Evolutionary conservation across 2,888 invertebrate species (phyloP).

Genomic region (Coelogynopora nodosa): DNA sequence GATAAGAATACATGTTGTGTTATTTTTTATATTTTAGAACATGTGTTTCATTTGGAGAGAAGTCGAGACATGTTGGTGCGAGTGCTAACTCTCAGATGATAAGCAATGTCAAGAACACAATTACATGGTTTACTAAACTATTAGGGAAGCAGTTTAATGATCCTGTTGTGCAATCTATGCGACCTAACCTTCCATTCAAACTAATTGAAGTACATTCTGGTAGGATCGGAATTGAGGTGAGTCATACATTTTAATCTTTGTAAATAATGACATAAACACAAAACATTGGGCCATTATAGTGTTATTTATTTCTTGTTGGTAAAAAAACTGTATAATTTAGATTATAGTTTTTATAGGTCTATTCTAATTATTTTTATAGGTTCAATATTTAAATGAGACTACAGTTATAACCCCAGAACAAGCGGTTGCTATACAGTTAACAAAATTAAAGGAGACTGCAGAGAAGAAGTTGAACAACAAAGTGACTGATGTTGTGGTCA

Average conservation of each 20-base stretch:
- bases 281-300: not conserved
- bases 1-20: too few relatives aligned
- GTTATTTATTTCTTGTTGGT: not conserved
- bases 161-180: constrained; percentile 76
- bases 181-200: constrained; percentile 74
- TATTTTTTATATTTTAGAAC: constrained; percentile 68
- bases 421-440: constrained; percentile 89
- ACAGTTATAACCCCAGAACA: constrained; percentile 75
- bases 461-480: constrained; percentile 80
- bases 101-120: constrained; percentile 93
- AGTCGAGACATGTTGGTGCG: constrained; percentile 86
- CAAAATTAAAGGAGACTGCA: constrained; percentile 88
- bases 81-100: constrained; percentile 93
- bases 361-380: constrained; percentile 61
- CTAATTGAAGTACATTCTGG: constrained; percentile 75
- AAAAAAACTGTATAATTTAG: not conserved
- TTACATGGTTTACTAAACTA: constrained; percentile 85
- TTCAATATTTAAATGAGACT: constrained; percentile 78
- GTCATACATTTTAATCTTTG: constrained; percentile 47
- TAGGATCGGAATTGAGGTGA: constrained; percentile 78
- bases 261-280: not conserved
- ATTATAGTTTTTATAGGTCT: not conserved
- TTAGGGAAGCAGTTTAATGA: constrained; percentile 85
- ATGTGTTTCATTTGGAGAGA: constrained; percentile 88
- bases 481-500: constrained; percentile 67